These are phyloP conservation scores for Corydoras maculifer DNA, from an alignment of 2,113 vertebrate genomes.

Conservation along the genomic window DNA sequence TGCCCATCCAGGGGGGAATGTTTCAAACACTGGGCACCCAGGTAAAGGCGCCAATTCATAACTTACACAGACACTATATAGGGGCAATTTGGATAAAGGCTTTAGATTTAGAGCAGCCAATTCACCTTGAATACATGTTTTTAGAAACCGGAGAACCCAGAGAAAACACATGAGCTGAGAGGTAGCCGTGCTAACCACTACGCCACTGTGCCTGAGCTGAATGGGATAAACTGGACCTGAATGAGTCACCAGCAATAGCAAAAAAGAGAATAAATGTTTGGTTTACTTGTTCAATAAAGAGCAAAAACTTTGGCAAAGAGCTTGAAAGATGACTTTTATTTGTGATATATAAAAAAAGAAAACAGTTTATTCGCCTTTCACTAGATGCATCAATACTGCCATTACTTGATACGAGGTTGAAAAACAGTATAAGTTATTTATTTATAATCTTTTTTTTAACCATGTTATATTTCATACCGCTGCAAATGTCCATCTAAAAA, in stretches of 20 bases:
- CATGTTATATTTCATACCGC: not conserved
- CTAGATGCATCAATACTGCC: slow-evolving; percentile 56
- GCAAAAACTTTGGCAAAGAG: slow-evolving; percentile 39
- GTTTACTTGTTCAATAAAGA: not conserved
- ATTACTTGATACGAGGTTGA: slow-evolving; percentile 49
- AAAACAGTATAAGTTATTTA: slow-evolving; percentile 14
- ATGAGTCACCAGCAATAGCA: not conserved
- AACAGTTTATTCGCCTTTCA: slow-evolving; percentile 50
- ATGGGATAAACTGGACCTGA: not conserved
- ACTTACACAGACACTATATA: too few relatives aligned
- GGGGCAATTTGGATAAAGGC: too few relatives aligned
- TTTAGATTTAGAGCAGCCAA: too few relatives aligned
- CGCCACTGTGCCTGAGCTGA: too few relatives aligned
- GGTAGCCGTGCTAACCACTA: too few relatives aligned
- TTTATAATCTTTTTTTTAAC: not conserved
- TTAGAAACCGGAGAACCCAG: too few relatives aligned
- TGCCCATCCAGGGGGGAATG: too few relatives aligned
- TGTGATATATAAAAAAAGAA: slow-evolving; percentile 57
- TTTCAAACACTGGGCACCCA: too few relatives aligned
- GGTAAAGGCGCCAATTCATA: too few relatives aligned
- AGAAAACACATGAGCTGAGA: too few relatives aligned
- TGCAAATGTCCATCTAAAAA: not conserved
- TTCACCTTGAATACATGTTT: too few relatives aligned
- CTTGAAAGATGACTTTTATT: slow-evolving; percentile 70
- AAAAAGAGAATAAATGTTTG: not conserved